Evolutionary conservation across 2,888 invertebrate genomes (phyloP).

Genomic region (Noctua janthina): DNA sequence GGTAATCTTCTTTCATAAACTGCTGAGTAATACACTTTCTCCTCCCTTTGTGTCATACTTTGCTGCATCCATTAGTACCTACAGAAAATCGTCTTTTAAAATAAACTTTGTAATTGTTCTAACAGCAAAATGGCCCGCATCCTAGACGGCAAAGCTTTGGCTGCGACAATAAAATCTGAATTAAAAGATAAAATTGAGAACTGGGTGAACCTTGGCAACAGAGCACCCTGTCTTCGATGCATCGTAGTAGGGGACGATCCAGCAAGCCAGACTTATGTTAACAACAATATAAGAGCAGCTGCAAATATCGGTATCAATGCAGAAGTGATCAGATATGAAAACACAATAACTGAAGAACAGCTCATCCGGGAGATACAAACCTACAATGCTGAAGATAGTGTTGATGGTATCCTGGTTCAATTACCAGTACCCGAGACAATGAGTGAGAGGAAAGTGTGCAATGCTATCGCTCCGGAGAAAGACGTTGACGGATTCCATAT

Average conservation of each 20-base stretch:
- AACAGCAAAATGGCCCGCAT: slow-evolving; percentile 91
- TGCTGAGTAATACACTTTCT: not conserved
- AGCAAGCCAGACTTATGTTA: slow-evolving; percentile 95
- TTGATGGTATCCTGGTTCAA: slow-evolving; percentile 96
- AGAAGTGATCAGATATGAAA: slow-evolving; percentile 91
- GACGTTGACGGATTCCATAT: slow-evolving; percentile 98
- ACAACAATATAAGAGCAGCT: slow-evolving; percentile 93
- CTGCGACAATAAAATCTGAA: slow-evolving; percentile 92
- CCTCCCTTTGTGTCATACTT: not conserved
- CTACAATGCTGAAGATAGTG: slow-evolving; percentile 92
- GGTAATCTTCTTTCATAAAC: not conserved
- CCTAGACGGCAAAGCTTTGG: slow-evolving; percentile 93
- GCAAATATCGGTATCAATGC: slow-evolving; percentile 92
- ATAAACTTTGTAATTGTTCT: slow-evolving; percentile 26
- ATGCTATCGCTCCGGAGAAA: slow-evolving; percentile 94
- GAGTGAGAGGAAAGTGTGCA: slow-evolving; percentile 94
- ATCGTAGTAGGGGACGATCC: slow-evolving; percentile 96
- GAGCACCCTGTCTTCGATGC: slow-evolving; percentile 94
- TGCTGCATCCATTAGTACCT: not conserved
- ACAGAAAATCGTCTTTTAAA: not conserved
- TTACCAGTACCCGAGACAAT: slow-evolving; percentile 95
- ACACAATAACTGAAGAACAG: slow-evolving; percentile 91
- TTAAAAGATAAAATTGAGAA: slow-evolving; percentile 91
- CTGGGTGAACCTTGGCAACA: slow-evolving; percentile 91
- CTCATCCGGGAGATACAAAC: slow-evolving; percentile 91